Base-by-base conservation (phyloP, 2,113 vertebrate species). In the Corythaeola cristata region DNA sequence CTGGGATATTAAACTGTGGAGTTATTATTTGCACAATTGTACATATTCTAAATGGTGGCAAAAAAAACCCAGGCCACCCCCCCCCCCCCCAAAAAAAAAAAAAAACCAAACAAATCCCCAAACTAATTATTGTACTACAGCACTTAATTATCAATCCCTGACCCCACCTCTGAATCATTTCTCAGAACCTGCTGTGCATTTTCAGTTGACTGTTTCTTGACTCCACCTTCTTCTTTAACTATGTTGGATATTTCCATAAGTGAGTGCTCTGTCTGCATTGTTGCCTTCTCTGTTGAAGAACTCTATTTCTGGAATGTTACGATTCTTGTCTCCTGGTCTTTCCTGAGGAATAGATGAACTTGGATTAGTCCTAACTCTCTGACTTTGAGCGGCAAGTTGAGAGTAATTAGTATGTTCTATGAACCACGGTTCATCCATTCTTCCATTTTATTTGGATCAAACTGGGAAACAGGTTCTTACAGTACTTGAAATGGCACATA, bases 251-350 rank as follows among this genome's bases (percentile, higher is more conserved):
- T 74, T 75, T 62, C 41, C 63, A 3, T 32, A 59, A 37, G 6
- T 35, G 22, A 78, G 35, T 0, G 0, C 2, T 64, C 15, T 74
- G 73, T n/a, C 47, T 63, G 6, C 1, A 2, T 47, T 35, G 16
- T 12, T 93, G 1, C 2, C 68, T 64, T 53, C 9, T 41, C 17
- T 71, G 0, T 6, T 59, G 23, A 58, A 39, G 4, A 58, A 64
- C 4, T 26, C 0, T 45, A 13, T 60, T 85, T 91, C n/a, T 85
- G 22, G 26, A 81, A 60, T 33, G 5, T 8, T 35, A 26, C 45
- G 12, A 1, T 26, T 90, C 49, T 21, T 30, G 2, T 64, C 28
- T 84, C 30, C 37, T 22, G 52, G 6, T 59, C 15, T 83, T 73
- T 73, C 19, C 20, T 37, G 23, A 80, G 16, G 19, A 33, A 41